phyloP scores from a whole-genome alignment of 2,113 vertebrate species.

The Mirounga angustirostris region DNA sequence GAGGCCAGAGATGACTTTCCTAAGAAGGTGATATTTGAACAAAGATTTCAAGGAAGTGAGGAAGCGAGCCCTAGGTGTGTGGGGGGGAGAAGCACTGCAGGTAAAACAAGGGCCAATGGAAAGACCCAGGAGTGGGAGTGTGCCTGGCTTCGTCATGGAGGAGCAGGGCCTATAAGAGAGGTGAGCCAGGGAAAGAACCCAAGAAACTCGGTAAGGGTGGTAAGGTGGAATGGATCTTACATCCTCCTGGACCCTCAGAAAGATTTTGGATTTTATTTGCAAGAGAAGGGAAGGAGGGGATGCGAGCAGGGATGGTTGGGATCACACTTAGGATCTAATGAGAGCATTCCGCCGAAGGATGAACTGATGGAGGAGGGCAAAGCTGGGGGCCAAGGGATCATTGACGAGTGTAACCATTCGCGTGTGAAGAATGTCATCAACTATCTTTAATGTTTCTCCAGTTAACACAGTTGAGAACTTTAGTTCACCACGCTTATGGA shows the following conservation, averaged over 20 bases:
- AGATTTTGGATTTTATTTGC: neutral
- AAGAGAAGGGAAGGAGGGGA: neutral
- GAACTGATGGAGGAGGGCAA: neutral
- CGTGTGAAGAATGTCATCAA: neutral
- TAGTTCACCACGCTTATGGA: neutral
- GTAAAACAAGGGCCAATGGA: neutral
- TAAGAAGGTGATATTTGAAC: neutral
- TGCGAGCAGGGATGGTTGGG: neutral
- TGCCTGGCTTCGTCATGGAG: neutral
- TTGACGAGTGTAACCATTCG: neutral
- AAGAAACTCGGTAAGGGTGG: neutral
- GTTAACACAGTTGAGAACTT: neutral
- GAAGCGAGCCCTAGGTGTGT: neutral
- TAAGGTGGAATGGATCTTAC: neutral
- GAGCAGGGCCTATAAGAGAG: neutral
- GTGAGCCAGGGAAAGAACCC: neutral
- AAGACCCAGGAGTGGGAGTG: neutral
- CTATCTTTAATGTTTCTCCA: neutral
- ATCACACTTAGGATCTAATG: neutral
- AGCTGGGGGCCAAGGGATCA: neutral
- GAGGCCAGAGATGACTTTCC: neutral
- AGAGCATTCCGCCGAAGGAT: neutral
- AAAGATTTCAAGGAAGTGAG: neutral
- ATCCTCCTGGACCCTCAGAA: neutral
- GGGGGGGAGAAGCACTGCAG: neutral